Evolutionary conservation across 2,888 invertebrate genomes (phyloP).

Genomic region (Agrilus mali): DNA sequence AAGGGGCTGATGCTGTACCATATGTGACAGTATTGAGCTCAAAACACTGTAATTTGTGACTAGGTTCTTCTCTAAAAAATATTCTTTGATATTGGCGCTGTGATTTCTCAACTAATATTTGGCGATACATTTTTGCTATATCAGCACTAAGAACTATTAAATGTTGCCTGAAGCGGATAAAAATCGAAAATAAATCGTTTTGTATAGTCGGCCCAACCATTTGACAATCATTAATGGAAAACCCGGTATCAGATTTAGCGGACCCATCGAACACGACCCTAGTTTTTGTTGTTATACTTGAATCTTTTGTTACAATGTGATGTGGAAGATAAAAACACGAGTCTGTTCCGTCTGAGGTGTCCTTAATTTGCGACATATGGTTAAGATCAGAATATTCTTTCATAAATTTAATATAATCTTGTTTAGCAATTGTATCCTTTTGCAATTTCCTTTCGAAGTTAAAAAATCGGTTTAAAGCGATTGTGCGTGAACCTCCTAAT

Average conservation of each 20-base stretch:
- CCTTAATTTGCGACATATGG: no score
- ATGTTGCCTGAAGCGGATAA: constrained; percentile 13
- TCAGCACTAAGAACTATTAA: constrained; percentile 15
- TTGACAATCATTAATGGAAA: no score
- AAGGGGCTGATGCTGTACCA: constrained; percentile 2
- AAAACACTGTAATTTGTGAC: neutral
- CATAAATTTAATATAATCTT: no score
- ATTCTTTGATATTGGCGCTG: constrained; percentile 1
- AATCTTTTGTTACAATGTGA: constrained; percentile 8
- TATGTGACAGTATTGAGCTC: constrained; percentile 3
- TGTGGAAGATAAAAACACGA: constrained; percentile 8
- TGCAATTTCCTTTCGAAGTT: no score
- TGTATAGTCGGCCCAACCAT: constrained; percentile 11
- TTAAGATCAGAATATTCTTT: no score
- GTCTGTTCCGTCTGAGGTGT: neutral
- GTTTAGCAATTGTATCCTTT: no score
- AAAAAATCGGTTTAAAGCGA: no score
- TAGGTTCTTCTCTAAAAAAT: neutral
- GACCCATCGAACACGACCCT: constrained; percentile 9
- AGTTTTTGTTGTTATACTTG: constrained; percentile 9
- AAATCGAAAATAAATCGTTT: constrained; percentile 8
- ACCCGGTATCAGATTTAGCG: no score
- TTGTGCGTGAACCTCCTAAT: no score
- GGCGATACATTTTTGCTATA: constrained; percentile 16
- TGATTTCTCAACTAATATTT: constrained; percentile 6